A percentile compares a stretch with the other conserved stretches of the same genome.
These are phyloP conservation scores for Noctua pronuba DNA, from an alignment of 2,888 invertebrate genomes.

Conservation along the genomic window DNA sequence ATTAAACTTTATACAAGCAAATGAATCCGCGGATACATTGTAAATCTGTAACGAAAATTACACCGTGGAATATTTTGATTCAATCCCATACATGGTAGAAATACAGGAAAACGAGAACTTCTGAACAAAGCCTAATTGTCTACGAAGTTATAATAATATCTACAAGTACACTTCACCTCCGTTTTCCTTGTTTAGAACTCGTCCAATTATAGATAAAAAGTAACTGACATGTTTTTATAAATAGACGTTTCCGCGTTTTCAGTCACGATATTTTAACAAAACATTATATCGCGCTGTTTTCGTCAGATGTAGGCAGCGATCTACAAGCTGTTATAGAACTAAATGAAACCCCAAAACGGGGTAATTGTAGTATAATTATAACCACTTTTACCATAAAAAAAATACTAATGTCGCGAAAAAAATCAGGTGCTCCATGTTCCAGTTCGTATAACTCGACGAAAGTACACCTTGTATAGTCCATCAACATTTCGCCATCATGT, in stretches of 20 bases:
- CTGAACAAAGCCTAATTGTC: slow-evolving; percentile 23
- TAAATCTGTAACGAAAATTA: background rate
- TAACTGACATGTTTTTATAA: slow-evolving; percentile 24
- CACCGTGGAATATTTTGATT: slow-evolving; percentile 6
- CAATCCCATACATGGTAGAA: background rate
- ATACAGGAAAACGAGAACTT: background rate
- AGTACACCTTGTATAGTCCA: background rate
- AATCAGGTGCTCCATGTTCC: background rate
- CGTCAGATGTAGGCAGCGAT: background rate
- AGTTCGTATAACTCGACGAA: background rate
- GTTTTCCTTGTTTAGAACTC: slow-evolving; percentile 39
- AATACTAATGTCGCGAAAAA: background rate
- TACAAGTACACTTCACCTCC: slow-evolving; percentile 27
- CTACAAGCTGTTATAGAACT: background rate
- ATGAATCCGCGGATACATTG: background rate
- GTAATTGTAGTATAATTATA: background rate
- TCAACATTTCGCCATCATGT: background rate
- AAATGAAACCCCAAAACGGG: background rate
- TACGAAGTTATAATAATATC: slow-evolving; percentile 45
- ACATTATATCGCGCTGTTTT: background rate
- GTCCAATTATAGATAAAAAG: slow-evolving; percentile 36
- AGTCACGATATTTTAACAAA: background rate
- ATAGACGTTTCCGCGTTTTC: background rate
- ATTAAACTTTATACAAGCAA: background rate
- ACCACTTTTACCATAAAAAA: background rate